Conservation (phyloP, 2,113 vertebrate species). For the Etia nguti region DNA sequence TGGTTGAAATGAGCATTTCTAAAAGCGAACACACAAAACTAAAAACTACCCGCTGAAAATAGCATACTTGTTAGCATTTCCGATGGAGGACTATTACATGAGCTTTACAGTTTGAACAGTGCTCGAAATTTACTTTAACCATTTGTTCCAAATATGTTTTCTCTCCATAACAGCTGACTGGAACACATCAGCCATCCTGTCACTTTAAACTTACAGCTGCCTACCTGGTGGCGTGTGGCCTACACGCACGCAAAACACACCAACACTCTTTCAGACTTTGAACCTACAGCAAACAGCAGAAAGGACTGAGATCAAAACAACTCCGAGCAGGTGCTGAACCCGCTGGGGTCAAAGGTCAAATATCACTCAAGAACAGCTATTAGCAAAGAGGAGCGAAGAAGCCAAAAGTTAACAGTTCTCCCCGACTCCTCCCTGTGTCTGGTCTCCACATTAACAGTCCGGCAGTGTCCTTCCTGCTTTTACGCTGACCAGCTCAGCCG, state of each 20-base stretch:
- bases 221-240: background rate
- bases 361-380: constrained; percentile 21
- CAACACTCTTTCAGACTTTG: background rate
- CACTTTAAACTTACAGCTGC: background rate
- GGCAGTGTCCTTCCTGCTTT: constrained; percentile 30
- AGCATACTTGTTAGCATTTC: background rate
- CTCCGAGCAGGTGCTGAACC: background rate
- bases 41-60: background rate
- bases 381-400: background rate
- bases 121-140: background rate
- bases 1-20: background rate
- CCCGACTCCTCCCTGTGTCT: background rate
- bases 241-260: background rate
- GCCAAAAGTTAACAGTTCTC: constrained; percentile 21
- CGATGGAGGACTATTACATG: background rate
- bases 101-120: background rate
- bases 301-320: background rate
- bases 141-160: background rate
- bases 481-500: constrained; percentile 44
- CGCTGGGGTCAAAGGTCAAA: constrained; percentile 20
- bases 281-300: background rate
- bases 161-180: background rate
- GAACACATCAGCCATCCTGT: background rate
- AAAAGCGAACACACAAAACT: background rate
- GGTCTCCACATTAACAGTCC: constrained; percentile 59